Evolutionary conservation across 2,797 vertebrate genomes (phyloP).

Genomic region (Rhadinocentrus ornatus): DNA sequence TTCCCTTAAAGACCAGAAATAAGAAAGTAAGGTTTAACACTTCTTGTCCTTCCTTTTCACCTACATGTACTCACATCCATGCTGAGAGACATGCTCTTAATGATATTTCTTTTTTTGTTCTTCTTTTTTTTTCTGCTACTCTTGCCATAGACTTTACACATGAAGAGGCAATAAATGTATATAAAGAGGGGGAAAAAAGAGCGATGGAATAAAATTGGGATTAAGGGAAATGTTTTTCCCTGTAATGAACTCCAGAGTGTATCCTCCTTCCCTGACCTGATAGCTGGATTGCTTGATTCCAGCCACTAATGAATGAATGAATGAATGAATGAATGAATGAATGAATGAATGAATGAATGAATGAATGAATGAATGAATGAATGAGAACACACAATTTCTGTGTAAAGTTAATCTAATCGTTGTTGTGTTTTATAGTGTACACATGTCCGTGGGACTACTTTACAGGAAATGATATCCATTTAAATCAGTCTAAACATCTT

Average conservation of each 20-base stretch:
- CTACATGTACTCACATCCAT: slow-evolving; percentile 37
- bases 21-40: slow-evolving; percentile 44
- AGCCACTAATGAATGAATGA: not conserved
- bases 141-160: slow-evolving; percentile 11
- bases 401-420: too few species aligned
- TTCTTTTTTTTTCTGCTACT: slow-evolving; percentile 1
- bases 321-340: too few species aligned
- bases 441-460: too few species aligned
- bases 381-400: too few species aligned
- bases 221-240: not conserved
- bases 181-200: not conserved
- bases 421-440: too few species aligned
- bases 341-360: too few species aligned
- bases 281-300: too few species aligned
- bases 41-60: slow-evolving; percentile 42
- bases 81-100: slow-evolving; percentile 42
- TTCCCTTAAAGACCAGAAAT: slow-evolving; percentile 56
- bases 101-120: slow-evolving; percentile 16
- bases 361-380: too few species aligned
- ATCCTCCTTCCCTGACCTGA: too few species aligned
- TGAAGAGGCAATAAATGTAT: slow-evolving; percentile 6
- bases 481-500: too few species aligned
- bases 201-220: not conserved
- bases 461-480: too few species aligned
- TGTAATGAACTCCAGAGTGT: too few species aligned